Base-by-base conservation (phyloP, 2,113 vertebrate species). In the Smithornis capensis region DNA sequence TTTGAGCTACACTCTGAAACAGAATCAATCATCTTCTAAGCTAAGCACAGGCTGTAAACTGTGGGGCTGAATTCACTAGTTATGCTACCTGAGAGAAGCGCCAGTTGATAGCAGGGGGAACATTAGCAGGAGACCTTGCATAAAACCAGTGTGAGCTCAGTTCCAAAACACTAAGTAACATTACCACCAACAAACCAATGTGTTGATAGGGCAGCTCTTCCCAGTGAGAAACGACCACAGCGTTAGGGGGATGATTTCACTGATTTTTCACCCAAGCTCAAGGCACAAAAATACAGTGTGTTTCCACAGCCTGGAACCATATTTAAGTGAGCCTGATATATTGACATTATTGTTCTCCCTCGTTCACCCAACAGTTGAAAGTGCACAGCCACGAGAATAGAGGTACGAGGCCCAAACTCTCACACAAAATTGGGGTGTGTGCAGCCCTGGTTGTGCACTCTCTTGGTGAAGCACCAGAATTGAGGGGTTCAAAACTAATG, bases 341-440 rank as follows among this genome's bases (percentile, higher is more conserved):
- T 0, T 37, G 6, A 64, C 2, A 33, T 35, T 49, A 29, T 49
- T 40, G 10, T 42, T 68, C 21, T 59, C 28, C 5, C 6, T 15
- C 13, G 37, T 59, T 35, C 25, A 60, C 29, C n/a, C 31, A 14
- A 21, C 0, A 68, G 33, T 9, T 55, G 21, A 33, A 50, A 64
- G 38, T 12, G 17, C 6, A 75, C 38, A 27, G 12, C 37, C 15
- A 6, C 11, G 13, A 59, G 21, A 33, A 60, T 1, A 5, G 14
- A 57, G n/a, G 24, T 6, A 5, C 3, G 7, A 44, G 16, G 24
- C 19, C 40, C n/a, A 74, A 37, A 24, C 18, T 15, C 27, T 22
- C 0, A 0, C 24, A 7, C 55, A 68, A n/a, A 18, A 15, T 25
- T 42, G 31, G 33, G 44, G 29, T 29, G 11, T 52, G 21, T 0